Conservation (phyloP, 1,140 invertebrate species). For the Drosophila pseudoananassae region DNA sequence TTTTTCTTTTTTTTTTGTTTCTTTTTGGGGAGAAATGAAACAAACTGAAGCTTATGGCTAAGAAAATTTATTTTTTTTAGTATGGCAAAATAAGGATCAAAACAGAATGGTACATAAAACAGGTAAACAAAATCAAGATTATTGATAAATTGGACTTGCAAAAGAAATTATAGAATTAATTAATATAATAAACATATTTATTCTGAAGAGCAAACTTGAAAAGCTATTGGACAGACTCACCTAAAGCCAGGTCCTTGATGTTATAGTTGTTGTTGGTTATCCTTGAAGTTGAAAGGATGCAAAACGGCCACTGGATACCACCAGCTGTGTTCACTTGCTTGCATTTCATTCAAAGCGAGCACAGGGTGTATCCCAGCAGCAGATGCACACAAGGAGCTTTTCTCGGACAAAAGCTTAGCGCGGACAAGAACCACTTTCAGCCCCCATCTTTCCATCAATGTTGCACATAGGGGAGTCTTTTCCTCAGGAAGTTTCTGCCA, state of each 20-base stretch:
- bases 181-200: conserved; percentile 15
- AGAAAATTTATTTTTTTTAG: conserved; percentile 56
- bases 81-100: conserved; percentile 62
- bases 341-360: conserved; percentile 91
- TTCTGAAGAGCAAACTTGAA: conserved; percentile 20
- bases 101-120: conserved; percentile 29
- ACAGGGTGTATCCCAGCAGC: conserved; percentile 96
- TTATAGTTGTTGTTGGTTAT: conserved; percentile 8
- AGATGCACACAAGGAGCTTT: conserved; percentile 82
- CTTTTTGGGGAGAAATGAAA: conserved; percentile 46
- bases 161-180: conserved; percentile 20
- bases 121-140: conserved; percentile 33
- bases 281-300: conserved; percentile 47
- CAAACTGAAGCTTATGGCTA: conserved; percentile 77
- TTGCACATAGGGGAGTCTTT: conserved; percentile 7
- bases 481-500: neutral
- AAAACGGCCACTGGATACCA: conserved; percentile 94
- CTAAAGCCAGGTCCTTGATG: conserved; percentile 7
- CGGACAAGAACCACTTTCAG: conserved; percentile 48
- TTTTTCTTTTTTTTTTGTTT: conserved; percentile 12
- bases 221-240: conserved; percentile 45
- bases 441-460: neutral
- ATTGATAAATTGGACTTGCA: conserved; percentile 60
- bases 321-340: conserved; percentile 98
- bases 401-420: conserved; percentile 53